phyloP scores from a whole-genome alignment of 2,888 invertebrate species.

The Xylophagus ater region DNA sequence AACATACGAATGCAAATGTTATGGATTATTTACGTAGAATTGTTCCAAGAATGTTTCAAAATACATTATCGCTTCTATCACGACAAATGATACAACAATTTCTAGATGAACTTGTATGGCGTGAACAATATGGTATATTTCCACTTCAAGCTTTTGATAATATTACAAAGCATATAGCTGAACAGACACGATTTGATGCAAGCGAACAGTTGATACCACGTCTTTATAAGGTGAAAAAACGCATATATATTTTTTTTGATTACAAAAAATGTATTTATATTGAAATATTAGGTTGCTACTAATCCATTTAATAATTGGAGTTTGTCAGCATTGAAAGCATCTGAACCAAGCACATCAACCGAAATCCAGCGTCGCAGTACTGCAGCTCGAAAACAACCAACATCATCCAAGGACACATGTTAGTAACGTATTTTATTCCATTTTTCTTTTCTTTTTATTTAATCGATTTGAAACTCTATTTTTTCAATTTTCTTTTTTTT shows the following conservation, averaged over 20 bases:
- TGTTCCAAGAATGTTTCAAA: slow-evolving; percentile 85
- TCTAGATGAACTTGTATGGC: slow-evolving; percentile 79
- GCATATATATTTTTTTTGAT: not conserved
- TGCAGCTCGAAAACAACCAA: no score
- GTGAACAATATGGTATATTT: slow-evolving; percentile 71
- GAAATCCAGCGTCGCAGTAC: no score
- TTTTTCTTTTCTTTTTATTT: slow-evolving; percentile 1
- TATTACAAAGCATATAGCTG: slow-evolving; percentile 64
- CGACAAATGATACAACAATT: slow-evolving; percentile 83
- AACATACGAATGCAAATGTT: slow-evolving; percentile 58
- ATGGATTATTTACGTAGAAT: slow-evolving; percentile 81
- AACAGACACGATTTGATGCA: slow-evolving; percentile 60
- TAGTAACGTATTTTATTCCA: slow-evolving; percentile 4
- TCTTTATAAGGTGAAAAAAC: slow-evolving; percentile 47
- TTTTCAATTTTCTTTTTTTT: no score
- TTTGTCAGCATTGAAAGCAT: no score
- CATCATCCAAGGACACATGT: slow-evolving; percentile 8
- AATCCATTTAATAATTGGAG: slow-evolving; percentile 63
- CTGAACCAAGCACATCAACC: no score
- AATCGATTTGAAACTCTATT: not conserved
- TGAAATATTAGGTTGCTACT: slow-evolving; percentile 41
- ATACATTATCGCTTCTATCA: slow-evolving; percentile 68
- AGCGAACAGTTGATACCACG: slow-evolving; percentile 51
- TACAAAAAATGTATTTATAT: no score
- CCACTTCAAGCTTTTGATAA: slow-evolving; percentile 71